A percentile compares a stretch with the other conserved stretches of the same genome.
Evolutionary conservation across 1,140 invertebrate species (phyloP).

Genomic region (Plutomurus gul): DNA sequence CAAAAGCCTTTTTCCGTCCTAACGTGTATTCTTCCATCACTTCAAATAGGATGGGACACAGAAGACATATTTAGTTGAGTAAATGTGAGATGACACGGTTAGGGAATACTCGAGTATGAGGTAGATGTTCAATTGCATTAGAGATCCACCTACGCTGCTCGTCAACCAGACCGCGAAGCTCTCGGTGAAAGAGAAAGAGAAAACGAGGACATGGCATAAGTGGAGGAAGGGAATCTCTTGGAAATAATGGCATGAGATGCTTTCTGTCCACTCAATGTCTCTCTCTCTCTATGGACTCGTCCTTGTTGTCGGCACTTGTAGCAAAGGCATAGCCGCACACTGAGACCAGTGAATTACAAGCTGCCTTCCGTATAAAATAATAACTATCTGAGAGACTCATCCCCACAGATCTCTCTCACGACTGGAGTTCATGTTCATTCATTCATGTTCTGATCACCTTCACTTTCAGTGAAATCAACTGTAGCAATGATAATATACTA

Average conservation of each 20-base stretch:
- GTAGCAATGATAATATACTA: not conserved
- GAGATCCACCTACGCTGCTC: not conserved
- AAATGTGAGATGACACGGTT: no score
- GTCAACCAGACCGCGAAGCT: not conserved
- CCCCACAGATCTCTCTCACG: not conserved
- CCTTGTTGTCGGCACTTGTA: not conserved
- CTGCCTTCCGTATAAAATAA: not conserved
- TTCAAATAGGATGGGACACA: no score
- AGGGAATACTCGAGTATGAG: no score
- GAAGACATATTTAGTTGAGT: no score
- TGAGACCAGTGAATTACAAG: no score
- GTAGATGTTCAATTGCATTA: conserved; percentile 9
- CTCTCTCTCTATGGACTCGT: not conserved
- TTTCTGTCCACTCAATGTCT: not conserved
- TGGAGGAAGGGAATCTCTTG: not conserved
- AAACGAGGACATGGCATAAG: not conserved
- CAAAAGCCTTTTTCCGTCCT: no score
- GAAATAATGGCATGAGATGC: conserved; percentile 12
- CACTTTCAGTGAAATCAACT: not conserved
- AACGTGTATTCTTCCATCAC: no score
- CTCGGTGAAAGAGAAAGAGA: not conserved
- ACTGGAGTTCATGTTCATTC: not conserved
- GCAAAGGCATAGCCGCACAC: no score
- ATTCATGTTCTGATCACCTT: not conserved
- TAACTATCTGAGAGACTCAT: no score